phyloP scores from a whole-genome alignment of 2,113 vertebrate species.

The Eretmochelys imbricata region DNA sequence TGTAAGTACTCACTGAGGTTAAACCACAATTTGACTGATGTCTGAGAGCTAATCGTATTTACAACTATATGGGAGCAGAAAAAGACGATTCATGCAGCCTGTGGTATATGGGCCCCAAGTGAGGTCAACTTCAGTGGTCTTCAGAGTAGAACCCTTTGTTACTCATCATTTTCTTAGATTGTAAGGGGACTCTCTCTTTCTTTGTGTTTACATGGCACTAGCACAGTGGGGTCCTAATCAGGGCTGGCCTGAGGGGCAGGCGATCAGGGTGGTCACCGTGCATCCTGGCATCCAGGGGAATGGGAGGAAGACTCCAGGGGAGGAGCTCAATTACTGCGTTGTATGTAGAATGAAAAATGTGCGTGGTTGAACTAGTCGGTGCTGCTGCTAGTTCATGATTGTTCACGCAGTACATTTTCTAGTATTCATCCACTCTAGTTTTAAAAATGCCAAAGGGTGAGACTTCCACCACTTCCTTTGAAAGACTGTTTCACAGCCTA shows the following conservation, averaged over 20 bases:
- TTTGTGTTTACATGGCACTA: neutral
- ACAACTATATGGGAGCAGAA: neutral
- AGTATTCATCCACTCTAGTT: neutral
- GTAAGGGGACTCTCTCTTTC: neutral
- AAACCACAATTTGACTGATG: neutral
- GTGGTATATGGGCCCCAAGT: neutral
- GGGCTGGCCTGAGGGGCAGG: neutral
- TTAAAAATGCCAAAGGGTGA: neutral
- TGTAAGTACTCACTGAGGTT: conserved; percentile 78
- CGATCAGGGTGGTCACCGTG: neutral
- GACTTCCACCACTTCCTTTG: neutral
- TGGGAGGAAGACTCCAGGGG: neutral
- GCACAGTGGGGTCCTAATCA: neutral
- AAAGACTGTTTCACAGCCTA: neutral
- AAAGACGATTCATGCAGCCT: neutral
- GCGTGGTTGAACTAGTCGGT: neutral
- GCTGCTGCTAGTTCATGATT: neutral
- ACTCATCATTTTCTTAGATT: neutral
- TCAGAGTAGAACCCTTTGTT: neutral
- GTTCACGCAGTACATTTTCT: neutral
- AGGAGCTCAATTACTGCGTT: neutral
- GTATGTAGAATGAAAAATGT: neutral
- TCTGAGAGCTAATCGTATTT: neutral
- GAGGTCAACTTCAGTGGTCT: neutral
- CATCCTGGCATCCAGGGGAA: neutral